phyloP scores from a whole-genome alignment of 2,888 invertebrate genomes.

The Pollenia labialis region DNA sequence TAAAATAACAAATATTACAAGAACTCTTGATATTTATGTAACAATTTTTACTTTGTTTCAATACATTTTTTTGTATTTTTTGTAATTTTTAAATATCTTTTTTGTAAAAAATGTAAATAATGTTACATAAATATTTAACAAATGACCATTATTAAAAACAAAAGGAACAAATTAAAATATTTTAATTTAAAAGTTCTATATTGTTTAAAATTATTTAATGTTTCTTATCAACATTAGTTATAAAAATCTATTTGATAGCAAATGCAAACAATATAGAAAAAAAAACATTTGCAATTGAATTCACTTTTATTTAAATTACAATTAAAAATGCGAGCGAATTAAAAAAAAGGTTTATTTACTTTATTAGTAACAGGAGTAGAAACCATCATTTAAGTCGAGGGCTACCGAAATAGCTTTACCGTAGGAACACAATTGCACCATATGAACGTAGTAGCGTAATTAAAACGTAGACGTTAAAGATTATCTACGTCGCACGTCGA shows the following conservation, averaged over 20 bases:
- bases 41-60: neutral
- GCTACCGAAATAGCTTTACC: no score
- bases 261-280: neutral
- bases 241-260: neutral
- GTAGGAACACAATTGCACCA: no score
- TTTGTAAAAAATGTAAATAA: neutral
- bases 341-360: slow-evolving; percentile 20
- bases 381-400: no score
- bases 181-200: neutral
- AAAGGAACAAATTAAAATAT: neutral
- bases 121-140: neutral
- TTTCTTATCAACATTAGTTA: no score
- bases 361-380: neutral
- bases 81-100: slow-evolving; percentile 4
- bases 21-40: neutral
- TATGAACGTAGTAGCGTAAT: no score
- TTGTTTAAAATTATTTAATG: neutral
- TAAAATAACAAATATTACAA: neutral
- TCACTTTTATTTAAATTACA: no score
- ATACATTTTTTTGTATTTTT: neutral
- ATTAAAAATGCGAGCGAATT: neutral
- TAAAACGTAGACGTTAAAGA: no score
- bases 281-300: neutral
- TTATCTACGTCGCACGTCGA: no score
- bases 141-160: neutral